phyloP scores from a whole-genome alignment of 2,797 vertebrate genomes.

The Rhyacichthys aspro region DNA sequence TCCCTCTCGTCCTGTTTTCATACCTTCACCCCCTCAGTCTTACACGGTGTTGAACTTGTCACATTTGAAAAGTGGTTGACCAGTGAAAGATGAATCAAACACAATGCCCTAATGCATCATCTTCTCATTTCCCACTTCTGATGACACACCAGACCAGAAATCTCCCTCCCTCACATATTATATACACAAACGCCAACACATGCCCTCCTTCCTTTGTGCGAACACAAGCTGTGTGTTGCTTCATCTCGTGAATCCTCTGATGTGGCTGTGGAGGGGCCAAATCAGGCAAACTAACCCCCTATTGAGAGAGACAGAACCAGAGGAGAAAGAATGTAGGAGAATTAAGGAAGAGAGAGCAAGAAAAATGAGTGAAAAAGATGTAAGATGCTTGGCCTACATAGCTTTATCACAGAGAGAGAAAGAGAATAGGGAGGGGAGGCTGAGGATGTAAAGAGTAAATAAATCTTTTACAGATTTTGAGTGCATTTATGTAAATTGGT shows the following conservation, averaged over 20 bases:
- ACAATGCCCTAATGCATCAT: conserved; percentile 4
- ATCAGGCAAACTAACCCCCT: conserved; percentile 46
- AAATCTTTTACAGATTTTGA: not conserved
- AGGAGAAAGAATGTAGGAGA: conserved; percentile 17
- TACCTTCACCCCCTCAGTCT: conserved; percentile 22
- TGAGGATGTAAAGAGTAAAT: not conserved
- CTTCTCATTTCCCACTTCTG: conserved; percentile 21
- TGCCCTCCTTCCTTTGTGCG: conserved; percentile 6
- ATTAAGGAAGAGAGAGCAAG: conserved; percentile 29
- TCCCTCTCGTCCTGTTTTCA: conserved; percentile 2
- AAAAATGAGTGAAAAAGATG: conserved; percentile 25
- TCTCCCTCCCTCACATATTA: not conserved
- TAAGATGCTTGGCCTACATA: conserved; percentile 26
- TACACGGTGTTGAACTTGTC: conserved; percentile 42
- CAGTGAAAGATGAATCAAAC: not conserved
- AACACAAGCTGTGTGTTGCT: conserved; percentile 26
- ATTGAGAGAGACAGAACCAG: conserved; percentile 28
- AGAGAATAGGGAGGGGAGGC: not conserved
- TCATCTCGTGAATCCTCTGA: conserved; percentile 47
- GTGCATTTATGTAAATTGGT: not conserved
- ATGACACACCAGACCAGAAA: conserved; percentile 19
- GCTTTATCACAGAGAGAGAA: conserved; percentile 11
- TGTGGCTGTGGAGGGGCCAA: conserved; percentile 45
- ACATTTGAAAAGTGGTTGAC: conserved; percentile 22
- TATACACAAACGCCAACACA: conserved; percentile 15